Evolutionary conservation across 2,888 invertebrate genomes (phyloP).

Genomic region (Cosmia pyralina): DNA sequence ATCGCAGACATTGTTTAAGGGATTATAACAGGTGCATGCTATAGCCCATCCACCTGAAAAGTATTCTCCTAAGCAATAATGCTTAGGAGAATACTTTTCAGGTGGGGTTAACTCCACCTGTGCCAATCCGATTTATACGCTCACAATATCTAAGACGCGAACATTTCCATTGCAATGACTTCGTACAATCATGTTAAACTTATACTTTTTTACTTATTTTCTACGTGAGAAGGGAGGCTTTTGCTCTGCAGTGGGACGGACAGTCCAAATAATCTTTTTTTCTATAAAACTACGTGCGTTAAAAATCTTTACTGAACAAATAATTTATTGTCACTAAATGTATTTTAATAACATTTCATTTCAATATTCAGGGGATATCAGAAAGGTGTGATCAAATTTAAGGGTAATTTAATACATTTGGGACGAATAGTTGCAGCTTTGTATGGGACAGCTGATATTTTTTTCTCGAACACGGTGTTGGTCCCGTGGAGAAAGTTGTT

Average conservation of each 20-base stretch:
- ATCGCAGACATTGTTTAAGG: slow-evolving; percentile 34
- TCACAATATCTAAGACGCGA: slow-evolving; percentile 30
- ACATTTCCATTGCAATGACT: too few species aligned
- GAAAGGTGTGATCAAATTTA: too few species aligned
- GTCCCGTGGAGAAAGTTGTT: too few species aligned
- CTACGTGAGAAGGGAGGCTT: not conserved
- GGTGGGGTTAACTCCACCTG: slow-evolving; percentile 1
- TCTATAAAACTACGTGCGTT: not conserved
- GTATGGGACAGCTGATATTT: too few species aligned
- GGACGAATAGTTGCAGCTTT: too few species aligned
- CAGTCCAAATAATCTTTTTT: not conserved
- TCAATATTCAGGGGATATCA: not conserved
- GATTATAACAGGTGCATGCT: slow-evolving; percentile 31
- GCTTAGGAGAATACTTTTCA: too few species aligned
- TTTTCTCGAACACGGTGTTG: too few species aligned
- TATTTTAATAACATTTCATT: not conserved
- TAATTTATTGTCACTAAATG: not conserved
- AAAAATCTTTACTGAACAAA: not conserved
- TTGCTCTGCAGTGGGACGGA: not conserved
- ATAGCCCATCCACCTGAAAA: slow-evolving; percentile 29
- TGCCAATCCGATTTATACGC: slow-evolving; percentile 34
- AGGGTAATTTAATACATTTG: too few species aligned
- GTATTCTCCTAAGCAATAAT: slow-evolving; percentile 31
- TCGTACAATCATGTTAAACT: too few species aligned
- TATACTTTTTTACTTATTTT: slow-evolving; percentile 4